Conservation (phyloP, 2,113 vertebrate genomes). For the Grallaria varia region DNA sequence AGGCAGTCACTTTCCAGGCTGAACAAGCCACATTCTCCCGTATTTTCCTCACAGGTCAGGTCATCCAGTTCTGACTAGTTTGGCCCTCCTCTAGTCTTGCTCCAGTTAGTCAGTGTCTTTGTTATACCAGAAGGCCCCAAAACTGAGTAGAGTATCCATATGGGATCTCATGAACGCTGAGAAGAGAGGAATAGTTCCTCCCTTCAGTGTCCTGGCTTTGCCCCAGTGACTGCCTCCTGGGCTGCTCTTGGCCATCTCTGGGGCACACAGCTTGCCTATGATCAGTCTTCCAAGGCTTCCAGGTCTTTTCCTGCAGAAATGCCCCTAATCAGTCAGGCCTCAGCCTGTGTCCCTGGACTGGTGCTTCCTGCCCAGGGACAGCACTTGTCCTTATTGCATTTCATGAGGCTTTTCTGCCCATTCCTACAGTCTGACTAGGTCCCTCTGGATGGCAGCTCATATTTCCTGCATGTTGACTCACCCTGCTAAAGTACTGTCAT, state of each 20-base stretch:
- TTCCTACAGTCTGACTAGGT: not conserved
- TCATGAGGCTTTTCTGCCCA: not conserved
- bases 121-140: not conserved
- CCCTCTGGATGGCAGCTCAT: not conserved
- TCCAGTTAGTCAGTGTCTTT: not conserved
- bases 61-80: not conserved
- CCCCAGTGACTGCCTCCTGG: not conserved
- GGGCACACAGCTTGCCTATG: not conserved
- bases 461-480: not conserved
- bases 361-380: not conserved
- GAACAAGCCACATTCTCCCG: not conserved
- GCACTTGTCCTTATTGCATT: not conserved
- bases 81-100: not conserved
- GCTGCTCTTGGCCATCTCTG: not conserved
- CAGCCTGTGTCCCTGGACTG: not conserved
- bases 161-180: not conserved
- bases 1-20: not conserved
- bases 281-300: not conserved
- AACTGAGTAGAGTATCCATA: not conserved
- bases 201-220: not conserved
- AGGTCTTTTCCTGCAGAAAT: not conserved
- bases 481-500: not conserved
- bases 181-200: not conserved
- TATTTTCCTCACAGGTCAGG: not conserved
- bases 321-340: not conserved